A percentile compares a stretch with the other conserved stretches of the same genome.
These are phyloP conservation scores for Hypocryptadius cinnamomeus DNA, from an alignment of 2,113 vertebrate genomes.

Conservation along the genomic window DNA sequence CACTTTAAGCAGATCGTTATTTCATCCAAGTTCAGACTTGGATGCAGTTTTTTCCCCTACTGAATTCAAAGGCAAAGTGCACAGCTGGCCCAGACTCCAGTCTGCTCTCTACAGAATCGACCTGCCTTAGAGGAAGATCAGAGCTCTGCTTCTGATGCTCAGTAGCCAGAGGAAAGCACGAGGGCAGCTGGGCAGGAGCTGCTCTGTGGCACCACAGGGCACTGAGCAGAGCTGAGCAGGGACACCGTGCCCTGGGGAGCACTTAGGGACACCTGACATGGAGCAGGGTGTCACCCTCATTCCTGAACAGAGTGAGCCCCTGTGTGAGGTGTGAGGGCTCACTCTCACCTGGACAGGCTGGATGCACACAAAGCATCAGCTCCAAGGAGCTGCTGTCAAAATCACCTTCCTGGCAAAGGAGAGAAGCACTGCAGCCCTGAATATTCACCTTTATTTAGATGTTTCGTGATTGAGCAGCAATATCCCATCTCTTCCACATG, in stretches of 20 bases:
- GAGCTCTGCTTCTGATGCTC: neutral
- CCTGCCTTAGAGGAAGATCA: neutral
- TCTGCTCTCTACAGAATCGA: neutral
- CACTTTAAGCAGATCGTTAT: neutral
- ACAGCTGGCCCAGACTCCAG: neutral
- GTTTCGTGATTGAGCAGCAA: neutral
- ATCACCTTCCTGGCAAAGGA: neutral
- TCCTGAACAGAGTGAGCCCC: neutral
- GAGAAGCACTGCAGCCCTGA: fast-evolving
- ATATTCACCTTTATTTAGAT: neutral
- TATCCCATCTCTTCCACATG: neutral
- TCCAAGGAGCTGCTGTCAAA: neutral
- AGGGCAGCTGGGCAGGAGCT: neutral
- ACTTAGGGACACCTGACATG: fast-evolving
- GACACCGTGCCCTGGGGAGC: neutral
- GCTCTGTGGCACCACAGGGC: fast-evolving
- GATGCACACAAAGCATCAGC: neutral
- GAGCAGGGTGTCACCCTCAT: fast-evolving
- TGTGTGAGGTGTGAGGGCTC: neutral
- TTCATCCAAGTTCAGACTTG: neutral
- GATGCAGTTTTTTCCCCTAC: neutral
- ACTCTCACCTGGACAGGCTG: neutral
- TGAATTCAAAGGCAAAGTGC: neutral
- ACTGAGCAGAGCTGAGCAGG: neutral
- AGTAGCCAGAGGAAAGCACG: neutral